Evolutionary conservation across 2,888 invertebrate species (phyloP), one percentile per base, ranked within the genome.

Genomic region (Cosmorhoe ocellata): DNA sequence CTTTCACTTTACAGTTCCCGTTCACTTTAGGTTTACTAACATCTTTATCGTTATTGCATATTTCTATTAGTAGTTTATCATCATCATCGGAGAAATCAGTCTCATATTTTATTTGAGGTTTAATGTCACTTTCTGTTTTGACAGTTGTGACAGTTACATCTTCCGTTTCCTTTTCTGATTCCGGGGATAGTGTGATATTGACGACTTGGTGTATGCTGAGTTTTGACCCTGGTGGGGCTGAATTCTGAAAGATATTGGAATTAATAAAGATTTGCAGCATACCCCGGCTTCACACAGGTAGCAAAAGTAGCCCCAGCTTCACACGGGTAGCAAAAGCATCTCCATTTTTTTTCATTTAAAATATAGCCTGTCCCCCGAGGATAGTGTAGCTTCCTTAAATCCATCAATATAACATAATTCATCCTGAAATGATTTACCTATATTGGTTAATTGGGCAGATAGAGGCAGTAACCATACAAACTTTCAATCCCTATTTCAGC

Each of bases 51-150:
- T 18, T 18, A 26, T 32, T 48, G 8, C 34, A 24, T 34, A 58
- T 42, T 2, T 60, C 53, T 58, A 68, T 61, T 4, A 71, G 44
- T 0, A 62, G 58, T 24, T 50, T 59, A n/a, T 71, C 65, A 7
- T 71, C 74, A 10, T 70, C 71, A 1, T 59, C 60, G 9, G 61
- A 57, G 8, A 31, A 14, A 8, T 58, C 44, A 7, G 37, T 22
- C 48, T 64, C 65, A 5, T 59, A 48, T 53, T 69, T 67, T 0
- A 66, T 52, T 9, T 57, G 39, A 3, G 39, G 34, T 12, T 1
- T 27, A 1, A 2, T 11, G 3, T 38, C 28, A 11, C 10, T 24
- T 12, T 50, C 46, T n/a, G 26, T 26, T 39, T 50, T 52, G 10
- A 52, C 38, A n/a, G 38, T 8, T n/a, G 26, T 24, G n/a, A 1